phyloP scores from a whole-genome alignment of 1,140 invertebrate species.

The Whitmania pigra region DNA sequence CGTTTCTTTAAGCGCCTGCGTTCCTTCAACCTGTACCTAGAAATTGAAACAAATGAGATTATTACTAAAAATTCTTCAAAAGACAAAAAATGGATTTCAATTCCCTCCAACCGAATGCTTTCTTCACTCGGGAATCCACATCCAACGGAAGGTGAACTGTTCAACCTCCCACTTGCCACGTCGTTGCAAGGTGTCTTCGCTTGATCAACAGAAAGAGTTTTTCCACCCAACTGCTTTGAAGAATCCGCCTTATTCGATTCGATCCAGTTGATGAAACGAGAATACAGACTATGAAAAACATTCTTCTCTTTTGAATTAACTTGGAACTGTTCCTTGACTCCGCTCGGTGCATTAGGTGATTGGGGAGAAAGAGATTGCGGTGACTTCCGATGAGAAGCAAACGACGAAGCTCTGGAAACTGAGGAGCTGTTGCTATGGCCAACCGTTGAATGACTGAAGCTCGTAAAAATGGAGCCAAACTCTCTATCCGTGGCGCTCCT shows the following conservation, averaged over 20 bases:
- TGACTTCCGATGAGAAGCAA: conserved; percentile 6
- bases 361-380: conserved; percentile 4
- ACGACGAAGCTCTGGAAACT: not conserved
- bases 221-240: not conserved
- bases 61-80: no score
- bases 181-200: not conserved
- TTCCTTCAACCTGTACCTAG: no score
- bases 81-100: not conserved
- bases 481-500: not conserved
- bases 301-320: conserved; percentile 18
- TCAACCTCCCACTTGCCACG: not conserved
- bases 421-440: not conserved
- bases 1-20: no score
- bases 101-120: not conserved
- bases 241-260: conserved; percentile 6
- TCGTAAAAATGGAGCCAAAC: not conserved
- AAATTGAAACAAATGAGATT: no score
- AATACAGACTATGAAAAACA: conserved; percentile 19
- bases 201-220: not conserved
- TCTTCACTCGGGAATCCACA: not conserved
- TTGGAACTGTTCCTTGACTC: no score
- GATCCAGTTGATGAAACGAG: conserved; percentile 20
- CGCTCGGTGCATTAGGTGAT: not conserved
- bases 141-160: not conserved
- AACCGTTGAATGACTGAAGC: not conserved